Evolutionary conservation across 2,888 invertebrate species (phyloP), one percentile per base, ranked within the genome.

Genomic region (Mamestra brassicae): DNA sequence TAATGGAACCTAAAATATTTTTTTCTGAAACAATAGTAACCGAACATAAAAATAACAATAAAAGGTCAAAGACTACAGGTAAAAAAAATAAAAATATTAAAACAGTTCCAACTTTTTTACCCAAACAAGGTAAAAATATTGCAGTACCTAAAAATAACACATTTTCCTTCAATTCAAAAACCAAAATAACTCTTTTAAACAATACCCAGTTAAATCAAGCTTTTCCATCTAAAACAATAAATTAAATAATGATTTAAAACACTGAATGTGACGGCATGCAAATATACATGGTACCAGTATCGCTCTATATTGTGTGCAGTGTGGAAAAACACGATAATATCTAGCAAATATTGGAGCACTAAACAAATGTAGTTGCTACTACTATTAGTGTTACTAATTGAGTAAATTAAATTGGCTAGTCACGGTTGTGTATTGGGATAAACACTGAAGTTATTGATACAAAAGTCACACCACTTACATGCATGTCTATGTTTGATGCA

Each of bases 251-350:
- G 50, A 80, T 60, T 55, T 47, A 72, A 61, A 34, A 54, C 8
- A 5, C 15, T n/a, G 38, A 61, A 47, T 63, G 38, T 84, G 68
- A 76, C 57, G 42, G 52, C 42, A 34, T 10, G 52, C 34, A 81
- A 76, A 81, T 85, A 81, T 85, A 57, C 52, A 66, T 45, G 64
- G 47, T 10, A 36, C 10, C 11, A 52, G 45, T 65, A 75, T 72
- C 57, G 8, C 34, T n/a, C 13, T n/a, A n/a, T 7, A 3, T 10
- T 66, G 69, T 69, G 38, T 84, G 47, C 68, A 8, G 34, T 26
- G 52, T 71, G 68, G 81, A 52, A 71, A 76, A 84, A 81, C 71
- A 85, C 42, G 77, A 81, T 85, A 72, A 57, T 58, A 4, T 54
- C 1, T 3, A 54, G 66, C 71, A 66, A 85, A 82, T 72, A 82